These are phyloP conservation scores for Helicoverpa armigera DNA, from an alignment of 1,140 invertebrate species.

Conservation along the genomic window DNA sequence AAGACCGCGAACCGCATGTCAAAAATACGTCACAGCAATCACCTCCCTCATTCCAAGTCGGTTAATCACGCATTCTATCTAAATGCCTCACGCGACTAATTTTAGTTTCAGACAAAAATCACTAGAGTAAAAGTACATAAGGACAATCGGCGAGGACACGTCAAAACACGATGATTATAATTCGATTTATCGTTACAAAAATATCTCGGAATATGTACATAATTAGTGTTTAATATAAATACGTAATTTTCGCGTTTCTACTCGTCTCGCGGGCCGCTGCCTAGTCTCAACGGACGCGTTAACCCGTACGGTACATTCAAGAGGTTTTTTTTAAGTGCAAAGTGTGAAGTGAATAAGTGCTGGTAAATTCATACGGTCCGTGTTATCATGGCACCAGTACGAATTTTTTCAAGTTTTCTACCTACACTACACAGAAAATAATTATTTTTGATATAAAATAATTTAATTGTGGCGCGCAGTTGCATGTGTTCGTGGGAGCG, in stretches of 20 bases:
- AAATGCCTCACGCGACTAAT: not conserved
- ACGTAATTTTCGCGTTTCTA: conserved; percentile 73
- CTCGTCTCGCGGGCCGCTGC: conserved; percentile 48
- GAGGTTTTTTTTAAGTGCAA: conserved; percentile 64
- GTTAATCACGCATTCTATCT: not conserved
- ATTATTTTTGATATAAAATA: conserved; percentile 52
- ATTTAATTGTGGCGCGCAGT: conserved; percentile 12
- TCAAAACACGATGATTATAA: conserved; percentile 40
- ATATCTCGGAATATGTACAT: conserved; percentile 68
- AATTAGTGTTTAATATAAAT: conserved; percentile 71
- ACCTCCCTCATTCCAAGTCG: not conserved
- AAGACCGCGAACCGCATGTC: not conserved
- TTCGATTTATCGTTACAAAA: conserved; percentile 61
- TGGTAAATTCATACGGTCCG: conserved; percentile 71
- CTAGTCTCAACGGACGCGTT: conserved; percentile 72
- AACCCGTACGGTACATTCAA: conserved; percentile 68
- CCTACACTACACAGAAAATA: conserved; percentile 56
- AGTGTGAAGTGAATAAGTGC: conserved; percentile 71
- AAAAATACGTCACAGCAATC: not conserved
- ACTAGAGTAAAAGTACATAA: not conserved
- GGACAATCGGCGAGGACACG: not conserved
- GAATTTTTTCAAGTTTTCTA: conserved; percentile 67
- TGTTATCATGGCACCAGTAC: conserved; percentile 78
- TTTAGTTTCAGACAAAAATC: not conserved
- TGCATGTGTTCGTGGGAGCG: conserved; percentile 16